Percentiles rank a stretch among this genome's conserved stretches.
Evolutionary conservation across 1,140 invertebrate species (phyloP).

Genomic region (Diuraphis noxia): DNA sequence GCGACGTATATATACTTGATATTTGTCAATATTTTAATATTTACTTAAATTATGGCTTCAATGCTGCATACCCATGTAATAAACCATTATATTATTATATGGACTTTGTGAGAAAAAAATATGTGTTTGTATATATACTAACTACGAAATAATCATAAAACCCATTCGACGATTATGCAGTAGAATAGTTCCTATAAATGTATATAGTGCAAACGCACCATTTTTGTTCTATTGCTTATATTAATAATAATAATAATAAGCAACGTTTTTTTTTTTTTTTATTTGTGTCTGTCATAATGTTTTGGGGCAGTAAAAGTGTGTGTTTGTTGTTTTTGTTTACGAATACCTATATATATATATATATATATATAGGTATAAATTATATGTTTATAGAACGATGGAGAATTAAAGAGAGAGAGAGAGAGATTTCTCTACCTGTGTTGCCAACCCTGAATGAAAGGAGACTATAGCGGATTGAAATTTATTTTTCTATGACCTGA

Average conservation of each 20-base stretch:
- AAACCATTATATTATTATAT: not conserved
- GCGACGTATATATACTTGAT: not conserved
- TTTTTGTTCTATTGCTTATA: not conserved
- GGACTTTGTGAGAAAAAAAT: not conserved
- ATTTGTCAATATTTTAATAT: not conserved
- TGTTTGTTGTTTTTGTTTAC: too few species aligned
- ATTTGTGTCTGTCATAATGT: too few species aligned
- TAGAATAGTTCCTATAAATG: not conserved
- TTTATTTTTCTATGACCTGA: too few species aligned
- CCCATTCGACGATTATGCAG: not conserved
- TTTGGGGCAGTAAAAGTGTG: too few species aligned
- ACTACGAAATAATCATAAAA: not conserved
- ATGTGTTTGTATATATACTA: not conserved
- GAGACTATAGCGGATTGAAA: too few species aligned
- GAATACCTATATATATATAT: too few species aligned
- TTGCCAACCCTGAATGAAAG: too few species aligned
- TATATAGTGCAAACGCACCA: not conserved
- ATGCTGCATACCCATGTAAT: not conserved
- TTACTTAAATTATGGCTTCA: not conserved
- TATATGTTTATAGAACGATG: too few species aligned
- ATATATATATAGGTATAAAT: too few species aligned
- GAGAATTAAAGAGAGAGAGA: too few species aligned
- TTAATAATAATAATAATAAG: not conserved
- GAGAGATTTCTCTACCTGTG: too few species aligned
- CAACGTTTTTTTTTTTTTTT: not conserved